Percentiles rank a stretch among this genome's conserved stretches.
Evolutionary conservation across 1,140 invertebrate species (phyloP).

Genomic region (Centruroides vittatus): DNA sequence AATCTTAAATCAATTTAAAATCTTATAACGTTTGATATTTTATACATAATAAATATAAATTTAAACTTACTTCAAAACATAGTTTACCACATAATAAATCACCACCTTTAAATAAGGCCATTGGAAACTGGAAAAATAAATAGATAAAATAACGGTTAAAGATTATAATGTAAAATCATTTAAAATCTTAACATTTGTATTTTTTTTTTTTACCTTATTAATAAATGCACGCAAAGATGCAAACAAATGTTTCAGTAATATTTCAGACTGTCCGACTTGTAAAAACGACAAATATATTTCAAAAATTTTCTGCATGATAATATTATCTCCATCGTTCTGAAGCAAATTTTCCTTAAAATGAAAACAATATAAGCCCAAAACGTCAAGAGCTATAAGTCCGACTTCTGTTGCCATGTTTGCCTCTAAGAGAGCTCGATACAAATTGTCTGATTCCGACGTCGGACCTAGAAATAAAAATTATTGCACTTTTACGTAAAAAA

Average conservation of each 20-base stretch:
- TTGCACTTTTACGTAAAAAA: too few species aligned
- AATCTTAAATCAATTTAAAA: neutral
- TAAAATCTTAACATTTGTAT: too few species aligned
- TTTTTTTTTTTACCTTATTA: conserved; percentile 41
- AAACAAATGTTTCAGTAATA: conserved; percentile 75
- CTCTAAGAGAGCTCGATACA: conserved; percentile 52
- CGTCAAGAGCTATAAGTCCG: conserved; percentile 70
- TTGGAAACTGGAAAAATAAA: conserved; percentile 46
- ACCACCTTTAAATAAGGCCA: conserved; percentile 56
- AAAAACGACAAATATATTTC: conserved; percentile 72
- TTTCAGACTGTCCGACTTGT: conserved; percentile 77
- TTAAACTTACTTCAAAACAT: conserved; percentile 53
- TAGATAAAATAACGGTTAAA: neutral
- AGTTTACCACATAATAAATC: conserved; percentile 67
- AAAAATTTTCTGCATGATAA: conserved; percentile 59
- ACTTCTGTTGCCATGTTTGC: conserved; percentile 82
- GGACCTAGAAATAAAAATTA: conserved; percentile 9
- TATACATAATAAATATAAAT: neutral
- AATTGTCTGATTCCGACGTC: conserved; percentile 22
- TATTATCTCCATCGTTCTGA: conserved; percentile 51
- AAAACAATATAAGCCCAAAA: conserved; percentile 65
- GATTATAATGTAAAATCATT: neutral
- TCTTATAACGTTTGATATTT: neutral
- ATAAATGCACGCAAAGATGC: conserved; percentile 77
- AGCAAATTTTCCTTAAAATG: conserved; percentile 55